These are phyloP conservation scores for Apis mellifera DNA, from an alignment of 1,140 invertebrate genomes.

Conservation along the genomic window Amel_HAv3.1 CM009931.2:18614001-18614500, in stretches of 20 bases:
- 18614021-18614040: conserved; percentile 30
- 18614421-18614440: not conserved
- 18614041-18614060: conserved; percentile 18
- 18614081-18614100: conserved; percentile 9
- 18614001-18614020: conserved; percentile 46
- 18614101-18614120: conserved; percentile 10
- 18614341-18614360: no score
- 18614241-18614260: no score
- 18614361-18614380: no score
- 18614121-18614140: not conserved
- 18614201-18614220: not conserved
- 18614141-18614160: conserved; percentile 16
- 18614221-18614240: not conserved
- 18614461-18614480: not conserved
- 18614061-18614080: conserved; percentile 11
- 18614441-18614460: not conserved
- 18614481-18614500: no score
- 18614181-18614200: not conserved
- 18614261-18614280: no score
- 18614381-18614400: no score
- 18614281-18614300: no score
- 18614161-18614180: not conserved
- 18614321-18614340: no score
- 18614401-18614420: not conserved
- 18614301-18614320: no score